phyloP scores from a whole-genome alignment of 1,140 invertebrate species.

The Drosophila tropicalis region DNA sequence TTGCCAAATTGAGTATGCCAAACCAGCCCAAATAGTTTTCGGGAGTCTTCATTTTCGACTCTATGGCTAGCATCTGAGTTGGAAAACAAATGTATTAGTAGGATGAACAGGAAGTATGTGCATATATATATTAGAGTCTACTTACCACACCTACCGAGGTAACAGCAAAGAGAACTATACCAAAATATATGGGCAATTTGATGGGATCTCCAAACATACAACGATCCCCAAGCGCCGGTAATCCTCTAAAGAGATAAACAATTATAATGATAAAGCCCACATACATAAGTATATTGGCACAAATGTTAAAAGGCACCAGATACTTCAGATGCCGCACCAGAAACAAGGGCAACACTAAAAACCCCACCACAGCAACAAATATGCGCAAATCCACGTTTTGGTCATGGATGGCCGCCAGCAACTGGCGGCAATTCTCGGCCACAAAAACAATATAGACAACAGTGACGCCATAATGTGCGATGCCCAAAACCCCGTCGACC shows the following conservation, averaged over 20 bases:
- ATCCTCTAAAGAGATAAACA: slow-evolving; percentile 35
- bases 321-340: slow-evolving; percentile 45
- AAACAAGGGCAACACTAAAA: slow-evolving; percentile 23
- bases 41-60: slow-evolving; percentile 43
- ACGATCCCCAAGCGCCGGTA: slow-evolving; percentile 31
- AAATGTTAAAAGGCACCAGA: slow-evolving; percentile 40
- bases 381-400: slow-evolving; percentile 4
- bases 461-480: slow-evolving; percentile 37
- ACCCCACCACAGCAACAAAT: slow-evolving; percentile 21
- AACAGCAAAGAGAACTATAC: slow-evolving; percentile 43
- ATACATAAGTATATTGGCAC: slow-evolving; percentile 35
- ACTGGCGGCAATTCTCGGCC: slow-evolving; percentile 27
- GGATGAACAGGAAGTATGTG: too few relatives aligned
- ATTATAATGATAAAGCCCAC: slow-evolving; percentile 29
- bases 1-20: slow-evolving; percentile 25
- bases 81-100: background rate
- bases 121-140: background rate
- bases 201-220: background rate
- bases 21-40: slow-evolving; percentile 36
- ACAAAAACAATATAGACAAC: slow-evolving; percentile 55
- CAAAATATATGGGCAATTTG: slow-evolving; percentile 34
- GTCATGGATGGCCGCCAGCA: slow-evolving; percentile 21
- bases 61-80: slow-evolving; percentile 50
- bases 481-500: slow-evolving; percentile 32
- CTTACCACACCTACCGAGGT: slow-evolving; percentile 58